Conservation (phyloP, 1,140 invertebrate genomes). For the Drosophila ambigua region DNA sequence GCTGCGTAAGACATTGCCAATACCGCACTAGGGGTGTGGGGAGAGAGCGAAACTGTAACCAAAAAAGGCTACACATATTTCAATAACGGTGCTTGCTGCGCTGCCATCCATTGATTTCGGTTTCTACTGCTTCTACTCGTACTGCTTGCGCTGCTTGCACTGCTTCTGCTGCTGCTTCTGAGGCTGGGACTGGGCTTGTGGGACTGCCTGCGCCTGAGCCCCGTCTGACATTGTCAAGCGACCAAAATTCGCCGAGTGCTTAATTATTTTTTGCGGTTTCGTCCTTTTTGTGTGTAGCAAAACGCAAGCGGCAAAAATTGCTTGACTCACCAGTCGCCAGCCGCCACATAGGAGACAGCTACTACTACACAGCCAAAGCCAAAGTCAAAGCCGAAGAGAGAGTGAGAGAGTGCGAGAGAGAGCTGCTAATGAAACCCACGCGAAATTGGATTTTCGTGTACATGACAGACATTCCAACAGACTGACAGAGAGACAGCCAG, state of each 20-base stretch:
- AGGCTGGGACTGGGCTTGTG: neutral
- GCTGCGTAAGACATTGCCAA: slow-evolving; percentile 49
- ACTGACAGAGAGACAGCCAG: slow-evolving; percentile 19
- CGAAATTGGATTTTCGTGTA: slow-evolving; percentile 81
- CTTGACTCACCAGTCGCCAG: slow-evolving; percentile 54
- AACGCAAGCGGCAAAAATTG: slow-evolving; percentile 55
- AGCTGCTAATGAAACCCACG: slow-evolving; percentile 75
- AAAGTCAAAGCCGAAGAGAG: neutral
- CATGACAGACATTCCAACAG: slow-evolving; percentile 43
- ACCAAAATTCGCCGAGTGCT: slow-evolving; percentile 70
- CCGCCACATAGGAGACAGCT: slow-evolving; percentile 17
- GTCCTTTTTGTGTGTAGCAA: slow-evolving; percentile 48
- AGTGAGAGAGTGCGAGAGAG: neutral
- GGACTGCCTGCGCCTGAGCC: slow-evolving; percentile 1
- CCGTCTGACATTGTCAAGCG: slow-evolving; percentile 67
- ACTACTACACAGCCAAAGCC: neutral
- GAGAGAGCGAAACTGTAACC: neutral
- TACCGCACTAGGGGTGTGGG: neutral
- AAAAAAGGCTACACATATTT: slow-evolving; percentile 62
- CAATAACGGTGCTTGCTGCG: slow-evolving; percentile 46
- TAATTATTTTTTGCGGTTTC: slow-evolving; percentile 81
- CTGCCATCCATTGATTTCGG: slow-evolving; percentile 29
- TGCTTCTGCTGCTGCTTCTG: no score
- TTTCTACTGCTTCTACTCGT: slow-evolving; percentile 18
- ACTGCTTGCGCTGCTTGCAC: no score